Conservation (phyloP, 2,797 vertebrate species). For the Trematomus bernacchii region DNA sequence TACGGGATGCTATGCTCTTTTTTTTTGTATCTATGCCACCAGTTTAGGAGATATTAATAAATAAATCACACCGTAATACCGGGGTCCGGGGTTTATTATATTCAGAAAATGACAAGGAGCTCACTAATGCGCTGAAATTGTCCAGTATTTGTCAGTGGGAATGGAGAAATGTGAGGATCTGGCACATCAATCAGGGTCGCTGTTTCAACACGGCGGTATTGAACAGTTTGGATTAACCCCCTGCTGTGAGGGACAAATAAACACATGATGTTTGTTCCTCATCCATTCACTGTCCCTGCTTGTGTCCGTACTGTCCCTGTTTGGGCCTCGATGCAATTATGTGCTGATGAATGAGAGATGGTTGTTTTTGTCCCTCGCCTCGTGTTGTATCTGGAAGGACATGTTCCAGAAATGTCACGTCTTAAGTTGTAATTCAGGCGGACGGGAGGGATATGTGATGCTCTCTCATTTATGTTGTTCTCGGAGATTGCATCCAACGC, state of each 20-base stretch:
- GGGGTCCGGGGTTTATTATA: conserved; percentile 69
- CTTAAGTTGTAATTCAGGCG: not conserved
- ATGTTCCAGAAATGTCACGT: not conserved
- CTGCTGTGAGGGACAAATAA: conserved; percentile 74
- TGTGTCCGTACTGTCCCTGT: conserved; percentile 59
- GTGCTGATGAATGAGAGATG: conserved; percentile 63
- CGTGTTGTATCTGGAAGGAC: not conserved
- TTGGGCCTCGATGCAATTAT: conserved; percentile 70
- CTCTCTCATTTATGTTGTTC: not conserved
- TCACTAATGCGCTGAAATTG: conserved; percentile 76
- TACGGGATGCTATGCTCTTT: conserved; percentile 68
- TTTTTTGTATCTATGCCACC: conserved; percentile 67
- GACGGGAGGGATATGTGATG: not conserved
- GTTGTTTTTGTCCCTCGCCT: conserved; percentile 19
- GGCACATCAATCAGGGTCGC: conserved; percentile 78
- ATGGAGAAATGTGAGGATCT: conserved; percentile 67
- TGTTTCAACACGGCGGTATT: conserved; percentile 73
- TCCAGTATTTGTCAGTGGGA: conserved; percentile 76
- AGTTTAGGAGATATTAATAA: conserved; percentile 80
- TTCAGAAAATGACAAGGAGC: conserved; percentile 67
- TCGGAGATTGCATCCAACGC: not conserved
- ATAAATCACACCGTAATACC: conserved; percentile 76
- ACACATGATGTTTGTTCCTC: conserved; percentile 42
- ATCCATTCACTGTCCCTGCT: conserved; percentile 43
- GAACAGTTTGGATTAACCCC: conserved; percentile 77